Percentiles rank a stretch among this genome's conserved stretches.
These are phyloP conservation scores for Lacerta bilineata DNA, from an alignment of 2,797 vertebrate genomes.

Conservation along the genomic window DNA sequence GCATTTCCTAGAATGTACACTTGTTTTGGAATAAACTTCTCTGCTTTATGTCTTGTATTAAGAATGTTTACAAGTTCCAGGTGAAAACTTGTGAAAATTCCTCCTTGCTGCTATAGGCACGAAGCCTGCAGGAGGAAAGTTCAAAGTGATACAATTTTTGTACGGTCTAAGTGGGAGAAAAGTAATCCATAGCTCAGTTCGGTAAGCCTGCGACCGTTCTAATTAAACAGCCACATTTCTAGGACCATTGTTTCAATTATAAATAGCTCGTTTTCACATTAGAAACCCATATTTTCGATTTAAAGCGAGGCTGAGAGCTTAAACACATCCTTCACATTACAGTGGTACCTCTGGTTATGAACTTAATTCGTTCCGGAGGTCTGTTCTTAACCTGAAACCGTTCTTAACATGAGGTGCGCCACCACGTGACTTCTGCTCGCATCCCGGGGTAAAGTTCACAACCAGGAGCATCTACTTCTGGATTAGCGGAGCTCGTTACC, in stretches of 20 bases:
- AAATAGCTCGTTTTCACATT: background rate
- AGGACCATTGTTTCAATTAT: background rate
- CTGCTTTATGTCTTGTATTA: background rate
- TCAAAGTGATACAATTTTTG: background rate
- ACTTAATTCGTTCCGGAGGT: no score
- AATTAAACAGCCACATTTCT: background rate
- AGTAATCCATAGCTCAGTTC: background rate
- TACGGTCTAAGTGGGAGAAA: background rate
- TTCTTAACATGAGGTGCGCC: no score
- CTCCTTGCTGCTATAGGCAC: background rate
- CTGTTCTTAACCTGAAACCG: no score
- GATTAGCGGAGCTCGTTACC: no score
- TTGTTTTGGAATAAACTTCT: background rate
- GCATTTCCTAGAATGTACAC: background rate
- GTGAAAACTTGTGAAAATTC: constrained; percentile 4
- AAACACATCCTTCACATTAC: background rate
- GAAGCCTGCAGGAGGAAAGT: background rate
- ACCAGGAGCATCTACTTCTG: no score
- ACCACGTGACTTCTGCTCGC: no score
- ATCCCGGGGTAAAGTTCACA: no score
- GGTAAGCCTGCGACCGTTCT: background rate
- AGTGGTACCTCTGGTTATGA: no score
- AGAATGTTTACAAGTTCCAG: background rate
- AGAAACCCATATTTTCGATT: background rate
- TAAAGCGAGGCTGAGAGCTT: background rate